Base-by-base conservation (phyloP, 1,140 invertebrate genomes). In the Heliothis virescens region DNA sequence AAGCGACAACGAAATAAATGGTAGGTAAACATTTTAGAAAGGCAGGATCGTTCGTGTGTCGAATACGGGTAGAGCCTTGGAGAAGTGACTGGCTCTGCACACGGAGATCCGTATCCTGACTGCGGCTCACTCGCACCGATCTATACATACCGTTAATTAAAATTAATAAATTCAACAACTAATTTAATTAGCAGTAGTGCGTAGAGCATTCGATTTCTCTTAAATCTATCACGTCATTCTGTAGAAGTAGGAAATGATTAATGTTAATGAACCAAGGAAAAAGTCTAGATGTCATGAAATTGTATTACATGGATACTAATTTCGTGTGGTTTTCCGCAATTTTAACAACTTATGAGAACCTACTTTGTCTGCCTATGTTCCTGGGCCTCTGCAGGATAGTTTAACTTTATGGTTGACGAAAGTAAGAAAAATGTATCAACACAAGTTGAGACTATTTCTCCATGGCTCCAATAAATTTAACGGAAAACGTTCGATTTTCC, bases 61-160 rank as follows among this genome's bases (percentile, higher is more conserved):
- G 80, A 87, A 82, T 85, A 84, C 80, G 73, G 80, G 73, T 84
- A 73, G 76, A 85, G 81, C 90, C 87, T 90, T 89, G 87, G 82
- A 87, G 85, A 87, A 88, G 87, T 90, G 88, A 91, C 83, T 81
- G 86, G 87, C 71, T 80, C 71, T 80, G 47, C 82, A 67, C 60
- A 48, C 75, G 75, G 71, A 86, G 85, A 88, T 89, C 87, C 85
- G 85, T 82, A 86, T 90, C 89, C 87, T 86, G 83, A 80, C 82
- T 83, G 76, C 57, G 75, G 41, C 78, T 60, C 16, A 72, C 59
- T 77, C 59, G 80, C 74, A 63, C 21, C 80, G 75, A 79, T 78
- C 41, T 57, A 53, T 53, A 26, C 75, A 65, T 78, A 80, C 59
- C n/a, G 62, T 57, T 52, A 21, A 63, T 65, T 73, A 72, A 41